Conservation (phyloP, 2,113 vertebrate genomes). For the Colaptes auratus region DNA sequence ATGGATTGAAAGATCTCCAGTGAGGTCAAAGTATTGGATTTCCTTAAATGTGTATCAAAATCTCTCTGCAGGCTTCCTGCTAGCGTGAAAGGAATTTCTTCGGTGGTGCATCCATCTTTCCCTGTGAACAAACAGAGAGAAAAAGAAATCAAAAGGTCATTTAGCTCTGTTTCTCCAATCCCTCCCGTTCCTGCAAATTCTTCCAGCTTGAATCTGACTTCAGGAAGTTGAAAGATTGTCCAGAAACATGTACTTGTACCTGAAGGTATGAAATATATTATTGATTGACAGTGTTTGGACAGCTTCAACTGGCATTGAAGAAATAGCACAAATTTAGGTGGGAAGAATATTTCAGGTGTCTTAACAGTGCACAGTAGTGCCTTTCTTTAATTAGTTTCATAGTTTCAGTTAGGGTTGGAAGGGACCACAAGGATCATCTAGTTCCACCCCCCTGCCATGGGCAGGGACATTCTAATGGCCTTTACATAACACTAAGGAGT, state of each 20-base stretch:
- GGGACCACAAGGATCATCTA: too few relatives aligned
- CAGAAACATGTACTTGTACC: constrained; percentile 85
- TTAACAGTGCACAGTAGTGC: background rate
- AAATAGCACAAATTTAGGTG: background rate
- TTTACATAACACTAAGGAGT: too few relatives aligned
- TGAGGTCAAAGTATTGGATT: background rate
- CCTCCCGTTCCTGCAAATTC: constrained; percentile 87
- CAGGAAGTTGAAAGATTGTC: constrained; percentile 83
- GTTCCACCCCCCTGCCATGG: too few relatives aligned
- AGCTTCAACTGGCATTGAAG: background rate
- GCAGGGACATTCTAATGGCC: too few relatives aligned
- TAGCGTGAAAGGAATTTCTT: constrained; percentile 14
- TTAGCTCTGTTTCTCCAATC: constrained; percentile 21
- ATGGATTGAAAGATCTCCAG: background rate
- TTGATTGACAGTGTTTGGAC: background rate
- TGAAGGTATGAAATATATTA: constrained; percentile 80
- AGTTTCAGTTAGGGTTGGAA: too few relatives aligned
- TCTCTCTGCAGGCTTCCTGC: constrained; percentile 36
- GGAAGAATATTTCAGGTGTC: background rate
- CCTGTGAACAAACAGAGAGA: constrained; percentile 30
- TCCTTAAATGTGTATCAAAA: background rate
- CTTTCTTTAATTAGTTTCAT: background rate
- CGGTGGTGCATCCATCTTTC: background rate
- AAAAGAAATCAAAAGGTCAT: background rate
- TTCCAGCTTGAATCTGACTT: constrained; percentile 93